Evolutionary conservation across 2,888 invertebrate species (phyloP).

Genomic region (Pyralis farinalis): DNA sequence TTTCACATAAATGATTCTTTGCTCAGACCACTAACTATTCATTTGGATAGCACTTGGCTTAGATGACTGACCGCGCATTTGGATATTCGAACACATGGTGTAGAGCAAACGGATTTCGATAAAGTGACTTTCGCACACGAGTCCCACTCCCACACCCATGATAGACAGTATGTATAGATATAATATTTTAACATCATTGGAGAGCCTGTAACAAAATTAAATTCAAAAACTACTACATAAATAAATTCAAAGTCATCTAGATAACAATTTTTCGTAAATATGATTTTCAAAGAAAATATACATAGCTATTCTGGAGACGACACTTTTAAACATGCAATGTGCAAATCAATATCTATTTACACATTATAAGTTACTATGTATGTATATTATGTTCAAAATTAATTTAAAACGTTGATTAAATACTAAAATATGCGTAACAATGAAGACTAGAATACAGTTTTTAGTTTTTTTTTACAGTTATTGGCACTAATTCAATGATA

Average conservation of each 20-base stretch:
- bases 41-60: too few relatives aligned
- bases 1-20: too few relatives aligned
- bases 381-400: constrained; percentile 61
- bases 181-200: constrained; percentile 19
- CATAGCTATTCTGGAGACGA: constrained; percentile 37
- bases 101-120: too few relatives aligned
- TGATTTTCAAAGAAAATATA: constrained; percentile 28
- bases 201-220: constrained; percentile 36
- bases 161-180: constrained; percentile 5
- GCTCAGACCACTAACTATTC: too few relatives aligned
- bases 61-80: too few relatives aligned
- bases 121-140: too few relatives aligned
- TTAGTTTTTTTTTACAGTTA: constrained; percentile 68
- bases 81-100: too few relatives aligned
- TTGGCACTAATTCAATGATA: constrained; percentile 77
- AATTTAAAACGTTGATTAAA: constrained; percentile 73
- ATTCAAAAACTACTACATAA: constrained; percentile 18
- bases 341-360: constrained; percentile 67
- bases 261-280: constrained; percentile 38
- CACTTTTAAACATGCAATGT: constrained; percentile 59
- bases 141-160: too few relatives aligned
- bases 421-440: constrained; percentile 79
- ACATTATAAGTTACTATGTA: constrained; percentile 56
- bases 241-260: constrained; percentile 36
- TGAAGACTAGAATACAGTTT: constrained; percentile 82